phyloP scores from a whole-genome alignment of 2,113 vertebrate species.

The Lepisosteus osseus region DNA sequence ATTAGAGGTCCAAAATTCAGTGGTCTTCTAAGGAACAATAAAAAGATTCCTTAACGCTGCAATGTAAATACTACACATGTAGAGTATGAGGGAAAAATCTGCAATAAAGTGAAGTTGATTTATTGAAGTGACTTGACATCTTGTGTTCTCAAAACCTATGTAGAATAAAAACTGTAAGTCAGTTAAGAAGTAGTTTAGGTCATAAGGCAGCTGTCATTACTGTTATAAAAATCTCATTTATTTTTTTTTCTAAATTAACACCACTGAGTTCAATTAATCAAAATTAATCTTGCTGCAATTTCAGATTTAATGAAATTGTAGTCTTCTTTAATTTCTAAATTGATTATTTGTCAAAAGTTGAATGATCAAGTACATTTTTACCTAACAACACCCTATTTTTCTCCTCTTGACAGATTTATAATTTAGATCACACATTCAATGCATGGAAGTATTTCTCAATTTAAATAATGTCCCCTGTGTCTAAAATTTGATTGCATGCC shows the following conservation, averaged over 20 bases:
- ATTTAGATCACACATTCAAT: not conserved
- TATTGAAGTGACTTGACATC: too few species aligned
- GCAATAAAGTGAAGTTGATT: too few species aligned
- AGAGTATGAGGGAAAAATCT: too few species aligned
- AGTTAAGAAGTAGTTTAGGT: not conserved
- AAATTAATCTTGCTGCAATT: not conserved
- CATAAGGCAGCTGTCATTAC: slow-evolving; percentile 7
- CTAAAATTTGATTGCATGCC: not conserved
- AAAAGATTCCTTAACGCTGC: too few species aligned
- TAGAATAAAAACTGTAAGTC: not conserved
- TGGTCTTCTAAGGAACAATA: too few species aligned
- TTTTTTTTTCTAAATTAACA: slow-evolving; percentile 5
- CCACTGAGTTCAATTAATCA: not conserved
- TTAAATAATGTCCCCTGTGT: not conserved
- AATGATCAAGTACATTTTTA: not conserved
- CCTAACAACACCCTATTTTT: too few species aligned
- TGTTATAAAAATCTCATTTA: slow-evolving; percentile 5
- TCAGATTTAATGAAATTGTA: slow-evolving; percentile 9
- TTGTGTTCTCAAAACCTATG: not conserved
- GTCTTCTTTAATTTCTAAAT: not conserved
- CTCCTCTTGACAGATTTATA: not conserved
- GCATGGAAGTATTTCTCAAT: not conserved
- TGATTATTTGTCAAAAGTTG: not conserved
- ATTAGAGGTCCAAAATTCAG: too few species aligned
- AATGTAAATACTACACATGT: too few species aligned